Evolutionary conservation across 2,797 vertebrate species (phyloP), one percentile per base, ranked within the genome.

Genomic region (Urosaurus nigricauda): DNA sequence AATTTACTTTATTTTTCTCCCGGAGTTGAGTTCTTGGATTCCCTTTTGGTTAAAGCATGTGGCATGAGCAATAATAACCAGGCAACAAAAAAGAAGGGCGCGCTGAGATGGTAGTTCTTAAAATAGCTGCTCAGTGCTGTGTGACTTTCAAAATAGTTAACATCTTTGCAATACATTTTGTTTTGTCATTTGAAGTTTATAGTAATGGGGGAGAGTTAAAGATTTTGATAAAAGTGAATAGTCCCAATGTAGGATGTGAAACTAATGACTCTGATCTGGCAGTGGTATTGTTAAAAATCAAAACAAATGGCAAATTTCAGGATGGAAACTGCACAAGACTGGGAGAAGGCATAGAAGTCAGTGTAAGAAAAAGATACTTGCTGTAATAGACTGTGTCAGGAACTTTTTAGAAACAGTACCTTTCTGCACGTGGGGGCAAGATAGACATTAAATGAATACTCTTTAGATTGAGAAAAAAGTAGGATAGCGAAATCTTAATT

Each of bases 61-160:
- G 12, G n/a, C 53, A 26, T 12, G 51, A 71, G 43, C 65, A 79
- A 87, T 78, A 77, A 58, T 60, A 83, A 68, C 53, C 77, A 75
- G 40, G 51, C 37, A 40, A 29, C 8, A 26, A 35, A 83, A 51
- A 68, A 74, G 53, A 40, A 47, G 56, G 2, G 53, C 47, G 1
- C 2, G 13, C 58, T 9, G 71, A 1, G 4, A 60, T 43, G 51
- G 51, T 19, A 63, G 17, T 51, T 24, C 24, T 73, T 35, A 9
- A n/a, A 87, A 79, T 24, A 60, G 35, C 58, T 47, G 13, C 43
- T 65, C 1, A 79, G 17, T 13, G 2, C 37, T 73, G 63, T 53
- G 68, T 47, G 74, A 68, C 37, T 77, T 88, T 88, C 51, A 77
- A 75, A 84, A 68, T 53, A 40, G 79, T 74, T 74, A 19, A 13